Evolutionary conservation across 2,888 invertebrate species (phyloP).

Genomic region (Vesta saturnalis): DNA sequence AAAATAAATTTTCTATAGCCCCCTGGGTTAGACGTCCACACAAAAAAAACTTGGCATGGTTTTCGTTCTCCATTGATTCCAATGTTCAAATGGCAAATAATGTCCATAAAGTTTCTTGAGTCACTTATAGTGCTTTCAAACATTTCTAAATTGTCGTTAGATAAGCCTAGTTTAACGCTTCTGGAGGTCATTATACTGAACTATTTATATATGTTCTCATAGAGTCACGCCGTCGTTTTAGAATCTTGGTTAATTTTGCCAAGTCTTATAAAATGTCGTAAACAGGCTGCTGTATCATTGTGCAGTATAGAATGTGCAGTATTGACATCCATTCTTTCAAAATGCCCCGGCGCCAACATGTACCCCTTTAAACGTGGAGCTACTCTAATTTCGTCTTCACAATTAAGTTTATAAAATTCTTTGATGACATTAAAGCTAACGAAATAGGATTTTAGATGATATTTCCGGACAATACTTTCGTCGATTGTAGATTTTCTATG

Average conservation of each 20-base stretch:
- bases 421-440: no score
- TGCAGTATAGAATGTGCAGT: no score
- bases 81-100: neutral
- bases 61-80: neutral
- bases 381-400: no score
- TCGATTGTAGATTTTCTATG: no score
- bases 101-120: neutral
- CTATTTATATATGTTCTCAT: neutral
- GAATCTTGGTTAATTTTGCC: neutral
- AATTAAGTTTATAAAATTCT: neutral
- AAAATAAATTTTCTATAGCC: neutral
- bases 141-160: neutral
- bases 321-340: constrained; percentile 1
- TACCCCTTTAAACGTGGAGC: neutral
- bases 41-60: neutral
- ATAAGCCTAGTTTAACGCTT: neutral
- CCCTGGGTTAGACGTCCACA: neutral
- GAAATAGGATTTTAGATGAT: no score
- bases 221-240: neutral
- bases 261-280: neutral
- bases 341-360: neutral
- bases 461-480: no score
- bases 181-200: neutral
- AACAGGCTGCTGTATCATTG: neutral
- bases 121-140: neutral